phyloP scores from a whole-genome alignment of 2,113 vertebrate genomes.

The Vanacampus margaritifer region DNA sequence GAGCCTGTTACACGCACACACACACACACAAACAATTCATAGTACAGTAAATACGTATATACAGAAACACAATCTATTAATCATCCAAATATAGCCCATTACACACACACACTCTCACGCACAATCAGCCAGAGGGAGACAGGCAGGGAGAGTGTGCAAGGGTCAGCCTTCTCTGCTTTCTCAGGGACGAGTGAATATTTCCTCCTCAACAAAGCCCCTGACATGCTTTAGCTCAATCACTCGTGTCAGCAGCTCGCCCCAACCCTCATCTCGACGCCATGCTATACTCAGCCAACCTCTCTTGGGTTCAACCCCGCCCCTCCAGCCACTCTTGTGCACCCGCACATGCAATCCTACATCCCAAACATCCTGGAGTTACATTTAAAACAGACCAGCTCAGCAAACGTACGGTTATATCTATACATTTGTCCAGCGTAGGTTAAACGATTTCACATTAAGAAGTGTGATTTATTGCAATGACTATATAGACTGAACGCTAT shows the following conservation, averaged over 20 bases:
- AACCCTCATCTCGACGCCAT: conserved; percentile 31
- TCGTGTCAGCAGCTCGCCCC: conserved; percentile 46
- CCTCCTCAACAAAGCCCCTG: conserved; percentile 61
- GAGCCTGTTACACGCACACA: conserved; percentile 75
- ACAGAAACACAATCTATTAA: conserved; percentile 23
- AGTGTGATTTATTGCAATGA: background rate
- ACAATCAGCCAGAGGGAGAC: conserved; percentile 37
- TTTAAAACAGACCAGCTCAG: conserved; percentile 26
- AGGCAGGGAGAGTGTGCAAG: conserved; percentile 54
- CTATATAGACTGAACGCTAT: background rate
- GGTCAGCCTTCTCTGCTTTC: conserved; percentile 61
- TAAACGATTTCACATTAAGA: conserved; percentile 14
- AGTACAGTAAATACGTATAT: conserved; percentile 39
- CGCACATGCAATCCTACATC: conserved; percentile 41
- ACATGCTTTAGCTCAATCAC: conserved; percentile 57
- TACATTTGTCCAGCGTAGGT: background rate
- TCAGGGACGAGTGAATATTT: conserved; percentile 47
- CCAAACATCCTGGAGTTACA: conserved; percentile 19
- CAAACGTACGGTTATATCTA: conserved; percentile 4
- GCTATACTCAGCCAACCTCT: conserved; percentile 25
- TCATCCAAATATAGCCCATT: conserved; percentile 14
- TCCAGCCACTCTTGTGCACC: conserved; percentile 12
- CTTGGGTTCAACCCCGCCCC: conserved; percentile 21
- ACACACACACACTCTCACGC: conserved; percentile 38
- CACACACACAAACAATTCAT: conserved; percentile 40